phyloP scores from a whole-genome alignment of 2,888 invertebrate genomes.

The Dusona sp. region DNA sequence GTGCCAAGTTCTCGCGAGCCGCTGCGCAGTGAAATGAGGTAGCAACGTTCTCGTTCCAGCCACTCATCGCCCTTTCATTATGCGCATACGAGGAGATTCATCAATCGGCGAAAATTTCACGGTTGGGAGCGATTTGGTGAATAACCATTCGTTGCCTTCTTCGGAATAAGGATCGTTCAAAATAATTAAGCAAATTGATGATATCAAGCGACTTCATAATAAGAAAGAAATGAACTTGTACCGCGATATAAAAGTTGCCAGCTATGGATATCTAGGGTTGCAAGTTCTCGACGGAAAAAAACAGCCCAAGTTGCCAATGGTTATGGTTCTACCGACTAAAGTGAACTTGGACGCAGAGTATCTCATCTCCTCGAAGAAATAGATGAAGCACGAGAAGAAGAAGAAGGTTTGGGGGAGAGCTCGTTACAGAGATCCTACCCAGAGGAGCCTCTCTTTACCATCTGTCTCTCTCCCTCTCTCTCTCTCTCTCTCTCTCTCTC shows the following conservation, averaged over 20 bases:
- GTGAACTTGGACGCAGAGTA: not conserved
- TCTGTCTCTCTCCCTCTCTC: not conserved
- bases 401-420: slow-evolving; percentile 35
- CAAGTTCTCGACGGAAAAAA: slow-evolving; percentile 52
- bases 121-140: slow-evolving; percentile 17
- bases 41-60: slow-evolving; percentile 64
- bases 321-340: slow-evolving; percentile 50
- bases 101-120: slow-evolving; percentile 63
- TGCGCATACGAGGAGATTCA: slow-evolving; percentile 33
- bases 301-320: slow-evolving; percentile 52
- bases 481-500: not conserved
- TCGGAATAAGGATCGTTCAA: slow-evolving; percentile 79
- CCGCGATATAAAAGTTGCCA: slow-evolving; percentile 65
- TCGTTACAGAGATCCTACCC: slow-evolving; percentile 56
- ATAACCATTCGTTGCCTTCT: not conserved
- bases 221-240: not conserved
- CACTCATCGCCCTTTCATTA: slow-evolving; percentile 81
- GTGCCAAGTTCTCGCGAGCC: slow-evolving; percentile 64
- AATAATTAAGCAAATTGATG: slow-evolving; percentile 71
- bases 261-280: slow-evolving; percentile 66
- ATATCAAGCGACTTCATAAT: slow-evolving; percentile 71
- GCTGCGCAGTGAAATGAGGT: slow-evolving; percentile 59
- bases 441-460: slow-evolving; percentile 22
- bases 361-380: slow-evolving; percentile 49
- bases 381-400: slow-evolving; percentile 48